Evolutionary conservation across 2,113 vertebrate genomes (phyloP), one percentile per base, ranked within the genome.

Genomic region (Antennarius striatus): DNA sequence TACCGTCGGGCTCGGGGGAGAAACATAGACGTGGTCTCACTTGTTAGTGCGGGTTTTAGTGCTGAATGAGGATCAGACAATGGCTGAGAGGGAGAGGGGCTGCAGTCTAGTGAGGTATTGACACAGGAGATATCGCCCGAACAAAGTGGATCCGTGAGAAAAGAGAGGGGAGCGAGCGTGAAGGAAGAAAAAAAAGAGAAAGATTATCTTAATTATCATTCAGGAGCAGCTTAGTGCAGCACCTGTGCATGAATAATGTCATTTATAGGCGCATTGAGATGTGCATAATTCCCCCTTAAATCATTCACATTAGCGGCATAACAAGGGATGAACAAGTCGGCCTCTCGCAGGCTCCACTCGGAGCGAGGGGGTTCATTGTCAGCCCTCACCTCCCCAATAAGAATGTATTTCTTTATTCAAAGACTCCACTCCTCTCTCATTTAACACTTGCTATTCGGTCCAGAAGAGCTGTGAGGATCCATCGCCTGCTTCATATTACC

Each of bases 151-250:
- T 91, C 84, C 72, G 86, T 89, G 91, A 90, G 90, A 91, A 91
- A 90, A 86, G 77, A 82, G 84, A 84, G 83, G 56, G 22, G 78
- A 88, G 89, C 55, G 68, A 90, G 91, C 83, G 86, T 81, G 86
- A 89, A 91, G 80, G 83, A 68, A 84, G 75, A 71, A 74, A 63
- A 71, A 90, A 81, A 88, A 75, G 61, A 86, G 83, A 91, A 90
- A 91, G 91, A 93, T 93, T 93, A 93, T 92, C 93, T 94, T 93
- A 93, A 94, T 94, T 94, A 93, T 93, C 91, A 93, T 94, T 93
- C 91, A 88, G 89, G 91, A 88, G 88, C 89, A 81, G 91, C 91
- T 91, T 86, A 90, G 90, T 88, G 91, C 92, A 91, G 92, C 92
- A 94, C 93, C 93, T 93, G 93, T 92, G 93, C 91, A 91, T 92